These are phyloP conservation scores for Lasioglossum baleicum DNA, from an alignment of 1,140 invertebrate species.

Conservation along the genomic window DNA sequence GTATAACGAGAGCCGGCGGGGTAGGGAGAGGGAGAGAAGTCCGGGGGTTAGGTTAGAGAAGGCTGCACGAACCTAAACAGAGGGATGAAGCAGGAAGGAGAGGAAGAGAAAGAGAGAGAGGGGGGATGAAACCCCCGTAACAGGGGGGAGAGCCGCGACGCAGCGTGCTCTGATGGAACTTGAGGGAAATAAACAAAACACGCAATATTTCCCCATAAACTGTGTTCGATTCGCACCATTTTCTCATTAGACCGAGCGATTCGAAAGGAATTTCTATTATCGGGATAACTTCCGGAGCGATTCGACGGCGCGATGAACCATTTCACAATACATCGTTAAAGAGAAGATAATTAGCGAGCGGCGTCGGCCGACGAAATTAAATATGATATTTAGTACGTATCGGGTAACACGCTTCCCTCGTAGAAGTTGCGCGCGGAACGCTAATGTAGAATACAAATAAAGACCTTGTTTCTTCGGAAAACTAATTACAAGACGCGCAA, in stretches of 20 bases:
- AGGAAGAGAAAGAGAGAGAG: not conserved
- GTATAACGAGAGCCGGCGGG: constrained; percentile 58
- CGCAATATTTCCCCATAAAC: constrained; percentile 71
- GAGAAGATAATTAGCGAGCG: no score
- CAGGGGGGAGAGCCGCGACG: not conserved
- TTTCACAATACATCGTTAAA: no score
- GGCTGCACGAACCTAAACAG: constrained; percentile 36
- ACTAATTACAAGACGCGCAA: no score
- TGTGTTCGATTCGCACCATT: constrained; percentile 61
- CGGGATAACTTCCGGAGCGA: no score
- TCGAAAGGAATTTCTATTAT: not conserved
- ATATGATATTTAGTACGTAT: no score
- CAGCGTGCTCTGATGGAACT: constrained; percentile 10
- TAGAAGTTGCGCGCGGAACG: no score
- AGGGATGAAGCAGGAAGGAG: constrained; percentile 19
- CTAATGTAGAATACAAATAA: no score
- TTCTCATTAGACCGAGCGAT: constrained; percentile 9
- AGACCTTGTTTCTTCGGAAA: no score
- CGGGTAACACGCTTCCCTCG: no score
- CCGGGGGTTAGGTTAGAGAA: not conserved
- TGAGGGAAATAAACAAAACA: constrained; percentile 40
- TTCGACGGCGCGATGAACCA: no score
- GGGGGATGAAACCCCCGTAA: constrained; percentile 7
- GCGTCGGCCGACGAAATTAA: no score
- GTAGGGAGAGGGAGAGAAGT: not conserved